Conservation (phyloP, 2,888 invertebrate genomes). For the Fragum whitleyi region DNA sequence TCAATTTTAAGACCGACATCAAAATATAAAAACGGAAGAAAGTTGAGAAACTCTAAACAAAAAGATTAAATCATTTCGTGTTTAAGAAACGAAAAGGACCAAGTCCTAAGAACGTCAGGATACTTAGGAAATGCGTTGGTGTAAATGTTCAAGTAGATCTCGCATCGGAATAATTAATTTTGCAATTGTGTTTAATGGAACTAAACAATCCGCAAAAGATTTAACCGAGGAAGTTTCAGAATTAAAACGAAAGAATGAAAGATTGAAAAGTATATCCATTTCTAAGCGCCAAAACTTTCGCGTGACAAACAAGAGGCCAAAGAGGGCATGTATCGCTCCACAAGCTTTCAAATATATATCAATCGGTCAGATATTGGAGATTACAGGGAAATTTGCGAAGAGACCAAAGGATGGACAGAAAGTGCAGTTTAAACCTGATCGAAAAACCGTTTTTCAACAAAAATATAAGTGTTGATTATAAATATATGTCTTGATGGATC, state of each 20-base stretch:
- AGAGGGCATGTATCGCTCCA: no score
- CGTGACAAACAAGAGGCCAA: no score
- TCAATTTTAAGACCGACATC: slow-evolving; percentile 27
- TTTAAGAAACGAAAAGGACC: slow-evolving; percentile 21
- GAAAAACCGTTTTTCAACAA: no score
- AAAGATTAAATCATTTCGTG: slow-evolving; percentile 7
- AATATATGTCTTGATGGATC: no score
- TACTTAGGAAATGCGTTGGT: neutral
- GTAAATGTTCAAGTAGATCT: slow-evolving; percentile 11
- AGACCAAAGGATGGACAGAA: no score
- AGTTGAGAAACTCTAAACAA: slow-evolving; percentile 28
- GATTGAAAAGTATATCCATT: slow-evolving; percentile 8
- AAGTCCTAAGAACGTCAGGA: neutral
- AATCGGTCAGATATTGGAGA: no score
- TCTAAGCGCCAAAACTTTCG: slow-evolving; percentile 3
- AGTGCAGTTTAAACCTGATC: no score
- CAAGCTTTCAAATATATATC: no score
- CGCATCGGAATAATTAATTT: slow-evolving; percentile 25
- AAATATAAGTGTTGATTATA: no score
- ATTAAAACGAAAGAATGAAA: slow-evolving; percentile 25
- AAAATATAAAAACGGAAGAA: slow-evolving; percentile 22
- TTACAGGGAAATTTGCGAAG: no score
- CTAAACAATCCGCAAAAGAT: slow-evolving; percentile 17
- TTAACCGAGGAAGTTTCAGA: slow-evolving; percentile 24
- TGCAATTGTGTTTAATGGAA: neutral